Evolutionary conservation across 2,113 vertebrate genomes (phyloP).

Genomic region (Hystrix brachyura): DNA sequence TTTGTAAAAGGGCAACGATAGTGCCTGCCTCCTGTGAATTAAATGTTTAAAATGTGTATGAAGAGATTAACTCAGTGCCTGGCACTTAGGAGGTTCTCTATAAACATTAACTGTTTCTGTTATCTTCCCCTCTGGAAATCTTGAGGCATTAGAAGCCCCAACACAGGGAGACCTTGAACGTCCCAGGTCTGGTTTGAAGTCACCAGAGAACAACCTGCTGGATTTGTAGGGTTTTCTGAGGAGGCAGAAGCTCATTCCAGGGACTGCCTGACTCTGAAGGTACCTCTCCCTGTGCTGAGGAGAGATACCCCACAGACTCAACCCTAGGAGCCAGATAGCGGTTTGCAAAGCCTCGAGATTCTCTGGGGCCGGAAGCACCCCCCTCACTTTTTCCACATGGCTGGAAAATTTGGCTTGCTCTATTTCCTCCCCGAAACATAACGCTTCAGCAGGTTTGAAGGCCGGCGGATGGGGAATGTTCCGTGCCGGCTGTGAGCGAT

Average conservation of each 20-base stretch:
- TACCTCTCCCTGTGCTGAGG: not conserved
- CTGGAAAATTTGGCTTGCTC: constrained; percentile 72
- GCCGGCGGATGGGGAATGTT: not conserved
- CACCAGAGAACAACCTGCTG: not conserved
- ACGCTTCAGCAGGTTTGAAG: constrained; percentile 59
- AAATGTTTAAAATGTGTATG: not conserved
- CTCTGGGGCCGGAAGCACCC: not conserved
- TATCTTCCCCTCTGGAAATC: constrained; percentile 1
- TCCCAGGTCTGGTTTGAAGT: not conserved
- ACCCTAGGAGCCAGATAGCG: not conserved
- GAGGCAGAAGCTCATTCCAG: not conserved
- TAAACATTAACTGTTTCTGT: constrained; percentile 31
- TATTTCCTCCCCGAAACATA: constrained; percentile 68
- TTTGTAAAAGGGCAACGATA: not conserved
- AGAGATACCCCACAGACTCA: not conserved
- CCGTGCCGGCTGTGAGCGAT: not conserved
- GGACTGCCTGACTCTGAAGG: not conserved
- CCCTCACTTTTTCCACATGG: not conserved
- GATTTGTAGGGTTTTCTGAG: not conserved
- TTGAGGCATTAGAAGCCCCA: not conserved
- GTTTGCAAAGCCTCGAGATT: not conserved
- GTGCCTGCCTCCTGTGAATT: not conserved
- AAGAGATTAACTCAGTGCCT: not conserved
- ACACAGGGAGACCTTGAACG: not conserved
- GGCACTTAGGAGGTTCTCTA: not conserved